Conservation (phyloP, 2,797 vertebrate species). For the Hypotaenidia okinawae region DNA sequence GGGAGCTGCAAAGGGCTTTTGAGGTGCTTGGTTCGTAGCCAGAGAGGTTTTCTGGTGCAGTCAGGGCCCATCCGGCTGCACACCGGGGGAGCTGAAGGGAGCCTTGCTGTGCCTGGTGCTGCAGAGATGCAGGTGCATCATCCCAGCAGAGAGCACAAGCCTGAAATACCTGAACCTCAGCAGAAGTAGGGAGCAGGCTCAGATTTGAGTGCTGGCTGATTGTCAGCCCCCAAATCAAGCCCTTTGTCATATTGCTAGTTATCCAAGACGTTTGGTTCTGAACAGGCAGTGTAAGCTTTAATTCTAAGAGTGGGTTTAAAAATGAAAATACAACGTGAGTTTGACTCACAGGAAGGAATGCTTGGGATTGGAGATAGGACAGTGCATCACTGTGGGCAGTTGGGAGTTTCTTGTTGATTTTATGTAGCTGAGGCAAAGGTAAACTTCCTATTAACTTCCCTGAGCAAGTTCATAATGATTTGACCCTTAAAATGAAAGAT, state of each 20-base stretch:
- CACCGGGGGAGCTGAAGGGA: background rate
- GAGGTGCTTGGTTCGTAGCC: background rate
- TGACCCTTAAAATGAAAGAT: constrained; percentile 40
- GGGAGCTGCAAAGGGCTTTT: background rate
- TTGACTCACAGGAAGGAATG: background rate
- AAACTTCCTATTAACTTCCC: constrained; percentile 32
- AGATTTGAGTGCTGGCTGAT: background rate
- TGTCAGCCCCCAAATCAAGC: background rate
- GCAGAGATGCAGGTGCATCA: background rate
- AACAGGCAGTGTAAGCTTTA: background rate
- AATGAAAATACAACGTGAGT: background rate
- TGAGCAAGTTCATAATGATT: background rate
- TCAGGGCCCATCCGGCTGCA: background rate
- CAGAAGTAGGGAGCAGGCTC: background rate
- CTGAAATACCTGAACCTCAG: background rate
- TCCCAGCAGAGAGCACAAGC: background rate
- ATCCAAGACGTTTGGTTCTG: background rate
- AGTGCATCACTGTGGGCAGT: background rate
- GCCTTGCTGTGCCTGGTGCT: background rate
- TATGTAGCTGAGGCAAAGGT: background rate
- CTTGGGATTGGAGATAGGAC: background rate
- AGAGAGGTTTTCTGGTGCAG: background rate
- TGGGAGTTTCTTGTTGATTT: constrained; percentile 28
- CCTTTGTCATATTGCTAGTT: background rate
- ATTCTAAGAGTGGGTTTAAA: background rate